phyloP scores from a whole-genome alignment of 2,888 invertebrate species.

The Spialia ferax region DNA sequence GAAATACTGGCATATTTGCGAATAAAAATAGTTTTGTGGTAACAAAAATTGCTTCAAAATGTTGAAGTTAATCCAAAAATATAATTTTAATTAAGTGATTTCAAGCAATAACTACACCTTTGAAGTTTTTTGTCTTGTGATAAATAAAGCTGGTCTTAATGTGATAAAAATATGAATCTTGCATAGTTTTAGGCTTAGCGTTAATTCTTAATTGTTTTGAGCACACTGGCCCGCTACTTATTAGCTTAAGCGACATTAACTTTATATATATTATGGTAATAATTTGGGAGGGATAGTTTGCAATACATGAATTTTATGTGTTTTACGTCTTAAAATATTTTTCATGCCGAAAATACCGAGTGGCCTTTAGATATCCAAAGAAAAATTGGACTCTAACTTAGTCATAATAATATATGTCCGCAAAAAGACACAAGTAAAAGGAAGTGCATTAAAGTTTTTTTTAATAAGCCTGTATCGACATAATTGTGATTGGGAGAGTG shows the following conservation, averaged over 20 bases:
- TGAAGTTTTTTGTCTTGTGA: not conserved
- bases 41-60: too few species aligned
- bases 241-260: slow-evolving; percentile 30
- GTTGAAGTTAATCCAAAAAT: not conserved
- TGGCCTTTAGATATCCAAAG: too few species aligned
- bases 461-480: too few species aligned
- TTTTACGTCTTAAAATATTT: not conserved
- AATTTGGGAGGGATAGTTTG: not conserved
- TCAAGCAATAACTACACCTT: not conserved
- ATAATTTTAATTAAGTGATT: not conserved
- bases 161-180: slow-evolving; percentile 47
- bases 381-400: too few species aligned
- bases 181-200: slow-evolving; percentile 46
- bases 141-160: slow-evolving; percentile 15
- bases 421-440: too few species aligned
- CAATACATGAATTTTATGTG: not conserved
- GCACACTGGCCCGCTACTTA: slow-evolving; percentile 54
- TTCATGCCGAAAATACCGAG: too few species aligned
- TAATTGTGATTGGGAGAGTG: too few species aligned
- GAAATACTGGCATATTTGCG: too few species aligned
- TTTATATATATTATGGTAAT: not conserved
- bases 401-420: too few species aligned
- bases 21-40: too few species aligned
- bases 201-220: slow-evolving; percentile 37
- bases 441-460: too few species aligned